These are phyloP conservation scores for Pocillopora meandrina DNA, from an alignment of 92 coral and sea anemone species.

Conservation along the genomic window DNA sequence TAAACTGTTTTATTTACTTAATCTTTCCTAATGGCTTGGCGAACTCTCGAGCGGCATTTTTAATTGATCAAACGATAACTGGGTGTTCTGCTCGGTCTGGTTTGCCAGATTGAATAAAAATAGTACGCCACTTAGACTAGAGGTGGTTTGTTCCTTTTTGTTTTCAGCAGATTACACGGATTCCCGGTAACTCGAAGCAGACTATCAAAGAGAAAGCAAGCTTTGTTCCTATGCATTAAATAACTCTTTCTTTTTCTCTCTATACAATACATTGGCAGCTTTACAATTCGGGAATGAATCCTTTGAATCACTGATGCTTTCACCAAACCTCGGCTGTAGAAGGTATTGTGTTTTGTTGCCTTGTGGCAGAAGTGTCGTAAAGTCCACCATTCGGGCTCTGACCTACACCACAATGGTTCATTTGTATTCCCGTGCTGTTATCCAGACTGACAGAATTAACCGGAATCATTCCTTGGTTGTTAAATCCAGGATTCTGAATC, in stretches of 20 bases:
- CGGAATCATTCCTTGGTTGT: slow-evolving; percentile 32
- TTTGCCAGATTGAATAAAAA: neutral
- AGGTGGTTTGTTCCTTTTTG: neutral
- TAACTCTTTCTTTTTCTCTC: slow-evolving; percentile 8
- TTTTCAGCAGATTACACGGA: neutral
- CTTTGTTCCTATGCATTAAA: slow-evolving; percentile 31
- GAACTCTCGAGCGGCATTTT: slow-evolving; percentile 30
- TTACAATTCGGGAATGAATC: neutral
- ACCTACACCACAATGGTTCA: slow-evolving; percentile 35
- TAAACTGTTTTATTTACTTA: slow-evolving; percentile 21
- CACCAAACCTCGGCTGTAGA: slow-evolving; percentile 86
- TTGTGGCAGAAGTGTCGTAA: slow-evolving; percentile 34
- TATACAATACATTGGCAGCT: neutral
- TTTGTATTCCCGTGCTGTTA: slow-evolving; percentile 35
- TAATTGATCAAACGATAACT: slow-evolving; percentile 38
- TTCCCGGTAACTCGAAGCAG: slow-evolving; percentile 7
- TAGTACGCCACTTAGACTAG: too few relatives aligned
- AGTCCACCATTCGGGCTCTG: slow-evolving; percentile 32
- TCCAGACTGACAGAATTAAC: slow-evolving; percentile 27
- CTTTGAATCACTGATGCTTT: neutral
- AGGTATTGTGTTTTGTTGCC: slow-evolving; percentile 59
- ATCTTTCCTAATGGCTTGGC: slow-evolving; percentile 39
- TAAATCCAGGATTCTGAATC: slow-evolving; percentile 47
- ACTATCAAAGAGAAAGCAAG: neutral
- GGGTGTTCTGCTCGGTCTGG: slow-evolving; percentile 26